phyloP scores from a whole-genome alignment of 2,113 vertebrate genomes.

The Gymnocephalus cernua region DNA sequence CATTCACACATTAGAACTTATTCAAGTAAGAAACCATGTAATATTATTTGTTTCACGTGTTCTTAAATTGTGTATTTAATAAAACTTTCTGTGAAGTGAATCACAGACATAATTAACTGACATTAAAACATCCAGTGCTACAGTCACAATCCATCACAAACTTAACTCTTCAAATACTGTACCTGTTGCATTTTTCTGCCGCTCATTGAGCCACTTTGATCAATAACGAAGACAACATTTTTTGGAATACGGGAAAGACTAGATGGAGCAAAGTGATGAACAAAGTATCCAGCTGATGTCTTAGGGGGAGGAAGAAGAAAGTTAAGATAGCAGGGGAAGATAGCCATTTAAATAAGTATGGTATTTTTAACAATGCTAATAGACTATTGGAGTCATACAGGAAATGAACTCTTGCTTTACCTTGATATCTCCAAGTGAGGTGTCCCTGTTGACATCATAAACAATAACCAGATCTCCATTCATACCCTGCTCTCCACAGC shows the following conservation, averaged over 20 bases:
- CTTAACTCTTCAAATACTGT: background rate
- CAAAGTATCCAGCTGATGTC: slow-evolving; percentile 90
- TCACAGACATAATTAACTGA: background rate
- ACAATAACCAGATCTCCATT: slow-evolving; percentile 90
- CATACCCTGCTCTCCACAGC: slow-evolving; percentile 85
- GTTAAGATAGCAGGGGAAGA: background rate
- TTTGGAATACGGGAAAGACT: slow-evolving; percentile 88
- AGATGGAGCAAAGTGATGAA: slow-evolving; percentile 93
- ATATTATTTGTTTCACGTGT: too few relatives aligned
- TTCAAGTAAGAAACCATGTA: too few relatives aligned
- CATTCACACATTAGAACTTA: background rate
- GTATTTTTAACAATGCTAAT: background rate
- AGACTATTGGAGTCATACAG: background rate
- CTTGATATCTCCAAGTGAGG: slow-evolving; percentile 85
- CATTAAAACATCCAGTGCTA: background rate
- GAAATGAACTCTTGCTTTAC: slow-evolving; percentile 69
- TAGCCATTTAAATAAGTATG: background rate
- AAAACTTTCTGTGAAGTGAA: too few relatives aligned
- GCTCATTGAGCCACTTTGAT: slow-evolving; percentile 91
- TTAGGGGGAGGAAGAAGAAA: slow-evolving; percentile 64
- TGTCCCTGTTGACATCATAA: slow-evolving; percentile 90
- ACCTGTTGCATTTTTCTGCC: slow-evolving; percentile 91
- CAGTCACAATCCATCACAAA: background rate
- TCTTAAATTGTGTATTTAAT: too few relatives aligned
- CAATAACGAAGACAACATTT: slow-evolving; percentile 93